Conservation (phyloP, 1,140 invertebrate genomes). For the Lordiphosa stackelbergi region DNA sequence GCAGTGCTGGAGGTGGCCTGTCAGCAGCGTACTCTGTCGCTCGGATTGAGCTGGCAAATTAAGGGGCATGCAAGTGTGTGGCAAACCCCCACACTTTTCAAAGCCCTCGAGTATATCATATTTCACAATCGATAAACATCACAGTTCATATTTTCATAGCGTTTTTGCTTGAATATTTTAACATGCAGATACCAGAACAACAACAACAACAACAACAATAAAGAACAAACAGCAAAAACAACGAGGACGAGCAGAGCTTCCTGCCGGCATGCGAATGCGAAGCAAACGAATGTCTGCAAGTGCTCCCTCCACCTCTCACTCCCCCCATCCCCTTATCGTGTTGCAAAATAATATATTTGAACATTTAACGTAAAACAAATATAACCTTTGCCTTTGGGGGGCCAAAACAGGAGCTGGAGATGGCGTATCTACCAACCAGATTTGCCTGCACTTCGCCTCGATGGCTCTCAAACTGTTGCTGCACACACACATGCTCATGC, state of each 20-base stretch:
- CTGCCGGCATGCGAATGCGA: conserved; percentile 48
- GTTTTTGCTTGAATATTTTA: conserved; percentile 68
- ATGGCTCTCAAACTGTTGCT: conserved; percentile 67
- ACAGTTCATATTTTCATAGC: conserved; percentile 75
- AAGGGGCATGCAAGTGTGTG: conserved; percentile 52
- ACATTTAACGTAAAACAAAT: conserved; percentile 76
- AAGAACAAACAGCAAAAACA: not conserved
- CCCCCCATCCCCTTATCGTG: conserved; percentile 25
- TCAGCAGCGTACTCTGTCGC: conserved; percentile 28
- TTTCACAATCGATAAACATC: conserved; percentile 77
- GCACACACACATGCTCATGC: too few species aligned
- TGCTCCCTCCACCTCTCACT: conserved; percentile 7
- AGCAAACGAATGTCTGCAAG: conserved; percentile 53
- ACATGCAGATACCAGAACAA: conserved; percentile 52
- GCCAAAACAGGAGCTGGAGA: conserved; percentile 19
- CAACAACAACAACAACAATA: conserved; percentile 7
- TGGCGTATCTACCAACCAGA: conserved; percentile 4
- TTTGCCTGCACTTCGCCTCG: conserved; percentile 47
- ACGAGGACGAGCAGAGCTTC: conserved; percentile 17
- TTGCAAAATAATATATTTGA: conserved; percentile 76
- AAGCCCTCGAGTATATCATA: conserved; percentile 54
- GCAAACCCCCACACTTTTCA: conserved; percentile 10
- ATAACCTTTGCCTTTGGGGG: conserved; percentile 63
- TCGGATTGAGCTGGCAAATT: conserved; percentile 64
- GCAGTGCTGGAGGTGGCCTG: conserved; percentile 14